Evolutionary conservation across 2,888 invertebrate genomes (phyloP), one percentile per base, ranked within the genome.

Genomic region (Trachelus stipa): DNA sequence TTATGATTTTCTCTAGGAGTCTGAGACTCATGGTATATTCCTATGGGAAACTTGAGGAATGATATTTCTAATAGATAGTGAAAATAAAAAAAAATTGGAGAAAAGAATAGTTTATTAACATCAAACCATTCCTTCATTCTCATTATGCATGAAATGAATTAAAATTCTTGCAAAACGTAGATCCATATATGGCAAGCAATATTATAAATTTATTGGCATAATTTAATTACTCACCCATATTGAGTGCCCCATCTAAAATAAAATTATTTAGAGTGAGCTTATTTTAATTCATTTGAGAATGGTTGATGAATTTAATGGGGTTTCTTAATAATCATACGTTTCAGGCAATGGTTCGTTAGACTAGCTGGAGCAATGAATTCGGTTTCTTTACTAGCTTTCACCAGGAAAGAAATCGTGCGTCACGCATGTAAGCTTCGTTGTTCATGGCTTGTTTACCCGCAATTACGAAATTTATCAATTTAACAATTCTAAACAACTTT

Each of bases 201-300:
- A 23, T 56, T 9, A 9, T 23, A 56, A 56, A 56, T 23, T 56
- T 23, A 56, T 56, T 23, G 23, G 56, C 6, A 3, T n/a, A 31
- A 30, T 31, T 33, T 34, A 71, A 71, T 79, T 73, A 76, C 90
- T 91, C 88, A 91, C 91, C 91, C 87, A 90, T 89, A 82, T 90
- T 90, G 82, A 90, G 89, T 79, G 90, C 90, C 80, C 91, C 91
- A 90, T 91, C 91, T 91, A 89, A 73, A 89, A 91, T 80, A 83
- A 82, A 79, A 85, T 84, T 23, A 56, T 23, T 4, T 23, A 56
- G 23, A 56, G 56, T 56, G 56, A 56, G 56, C 9, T 56, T 56
- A 23, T 56, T 56, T 56, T 23, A 56, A 56, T 56, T 56, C 80
- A 77, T 30, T 71, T 40, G 75, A n/a, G 71, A 71, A 33, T 71